Percentiles rank a stretch among this genome's conserved stretches.
Evolutionary conservation across 2,888 invertebrate species (phyloP).

Genomic region (Drymonia ruficornis): DNA sequence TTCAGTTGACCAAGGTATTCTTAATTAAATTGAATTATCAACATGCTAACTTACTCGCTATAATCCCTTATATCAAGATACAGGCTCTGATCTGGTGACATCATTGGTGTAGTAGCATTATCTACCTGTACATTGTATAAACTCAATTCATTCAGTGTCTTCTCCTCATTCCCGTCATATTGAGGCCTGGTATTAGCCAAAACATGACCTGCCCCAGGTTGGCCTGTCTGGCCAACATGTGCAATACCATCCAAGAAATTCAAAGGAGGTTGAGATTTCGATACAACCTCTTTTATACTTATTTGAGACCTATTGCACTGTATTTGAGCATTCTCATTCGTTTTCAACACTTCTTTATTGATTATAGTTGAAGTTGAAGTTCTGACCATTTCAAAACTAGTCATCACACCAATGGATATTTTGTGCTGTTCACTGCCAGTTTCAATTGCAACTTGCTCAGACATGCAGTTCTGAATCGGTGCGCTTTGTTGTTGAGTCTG

Average conservation of each 20-base stretch:
- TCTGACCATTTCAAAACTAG: conserved; percentile 87
- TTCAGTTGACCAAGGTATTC: too few species aligned
- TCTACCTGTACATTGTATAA: conserved; percentile 76
- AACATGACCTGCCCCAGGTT: conserved; percentile 21
- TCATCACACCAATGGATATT: conserved; percentile 89
- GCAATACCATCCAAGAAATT: conserved; percentile 77
- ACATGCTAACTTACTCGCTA: conserved; percentile 68
- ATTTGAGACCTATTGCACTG: conserved; percentile 76
- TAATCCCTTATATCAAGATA: conserved; percentile 79
- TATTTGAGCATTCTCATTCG: conserved; percentile 66
- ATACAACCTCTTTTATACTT: conserved; percentile 69
- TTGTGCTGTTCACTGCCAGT: conserved; percentile 73
- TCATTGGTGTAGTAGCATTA: conserved; percentile 73
- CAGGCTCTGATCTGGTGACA: conserved; percentile 77
- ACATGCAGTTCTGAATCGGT: conserved; percentile 52
- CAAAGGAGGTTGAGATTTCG: conserved; percentile 56
- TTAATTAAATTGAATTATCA: too few species aligned
- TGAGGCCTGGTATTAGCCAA: conserved; percentile 17
- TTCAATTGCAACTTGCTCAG: conserved; percentile 62
- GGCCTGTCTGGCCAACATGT: conserved; percentile 45
- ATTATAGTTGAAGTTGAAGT: conserved; percentile 79
- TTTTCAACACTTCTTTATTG: conserved; percentile 68
- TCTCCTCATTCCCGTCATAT: conserved; percentile 60
- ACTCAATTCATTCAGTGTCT: conserved; percentile 75
- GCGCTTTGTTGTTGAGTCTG: conserved; percentile 46